Percentiles rank a stretch among this genome's conserved stretches.
These are phyloP conservation scores for Cephalopholis sonnerati DNA, from an alignment of 2,113 vertebrate species.

Conservation along the genomic window DNA sequence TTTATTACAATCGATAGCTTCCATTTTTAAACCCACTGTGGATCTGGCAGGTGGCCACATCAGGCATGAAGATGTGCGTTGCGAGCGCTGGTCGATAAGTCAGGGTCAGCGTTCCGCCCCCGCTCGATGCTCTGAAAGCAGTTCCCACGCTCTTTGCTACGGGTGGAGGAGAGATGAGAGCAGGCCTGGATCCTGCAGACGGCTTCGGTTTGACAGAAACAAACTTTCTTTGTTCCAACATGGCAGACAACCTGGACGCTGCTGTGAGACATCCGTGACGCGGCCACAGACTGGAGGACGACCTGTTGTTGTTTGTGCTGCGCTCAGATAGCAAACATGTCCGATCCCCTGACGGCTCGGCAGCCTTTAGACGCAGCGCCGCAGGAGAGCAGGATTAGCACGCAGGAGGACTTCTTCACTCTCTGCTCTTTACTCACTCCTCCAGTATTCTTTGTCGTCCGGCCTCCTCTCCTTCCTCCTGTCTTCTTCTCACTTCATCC, in stretches of 20 bases:
- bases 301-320: slow-evolving; percentile 29
- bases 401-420: slow-evolving; percentile 38
- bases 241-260: slow-evolving; percentile 22
- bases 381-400: slow-evolving; percentile 62
- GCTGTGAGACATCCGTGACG: slow-evolving; percentile 12
- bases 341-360: slow-evolving; percentile 40
- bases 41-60: slow-evolving; percentile 56
- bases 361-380: slow-evolving; percentile 36
- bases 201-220: slow-evolving; percentile 26
- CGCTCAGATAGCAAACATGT: slow-evolving; percentile 30
- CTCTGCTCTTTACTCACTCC: slow-evolving; percentile 8
- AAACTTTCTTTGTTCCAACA: slow-evolving; percentile 14
- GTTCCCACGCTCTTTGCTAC: slow-evolving; percentile 77
- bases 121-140: slow-evolving; percentile 44
- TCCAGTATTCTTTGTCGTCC: background rate
- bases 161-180: slow-evolving; percentile 56
- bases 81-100: slow-evolving; percentile 62
- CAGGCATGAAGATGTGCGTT: slow-evolving; percentile 50
- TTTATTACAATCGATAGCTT: slow-evolving; percentile 49
- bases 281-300: slow-evolving; percentile 8
- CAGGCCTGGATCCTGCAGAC: slow-evolving; percentile 28
- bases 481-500: slow-evolving; percentile 35
- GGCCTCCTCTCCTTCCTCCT: background rate
- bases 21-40: slow-evolving; percentile 19
- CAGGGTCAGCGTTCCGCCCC: slow-evolving; percentile 67